Percentiles rank a stretch among this genome's conserved stretches.
Conservation (phyloP, 2,888 invertebrate genomes). For the Seira sanloemensis region DNA sequence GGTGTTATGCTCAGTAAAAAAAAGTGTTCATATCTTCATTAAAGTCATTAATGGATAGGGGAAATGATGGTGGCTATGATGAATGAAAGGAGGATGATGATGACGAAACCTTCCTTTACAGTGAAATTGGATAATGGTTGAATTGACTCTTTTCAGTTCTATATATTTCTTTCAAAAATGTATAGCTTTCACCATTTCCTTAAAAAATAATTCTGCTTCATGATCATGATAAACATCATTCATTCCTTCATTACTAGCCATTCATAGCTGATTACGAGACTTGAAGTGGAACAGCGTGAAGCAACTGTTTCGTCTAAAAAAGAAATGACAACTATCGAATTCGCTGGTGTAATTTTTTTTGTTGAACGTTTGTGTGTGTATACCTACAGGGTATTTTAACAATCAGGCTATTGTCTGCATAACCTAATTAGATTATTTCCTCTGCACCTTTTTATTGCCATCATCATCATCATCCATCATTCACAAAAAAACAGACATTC, state of each 20-base stretch:
- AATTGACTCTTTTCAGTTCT: constrained; percentile 46
- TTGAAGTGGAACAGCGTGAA: constrained; percentile 51
- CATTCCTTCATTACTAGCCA: constrained; percentile 21
- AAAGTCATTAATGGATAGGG: neutral
- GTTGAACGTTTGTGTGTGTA: neutral
- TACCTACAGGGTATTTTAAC: neutral
- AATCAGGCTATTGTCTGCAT: constrained; percentile 45
- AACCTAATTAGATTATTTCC: constrained; percentile 58
- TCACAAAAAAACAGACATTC: constrained; percentile 16
- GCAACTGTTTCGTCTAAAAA: neutral
- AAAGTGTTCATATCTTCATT: neutral
- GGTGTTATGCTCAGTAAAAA: neutral
- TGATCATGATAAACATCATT: constrained; percentile 16
- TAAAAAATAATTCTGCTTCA: constrained; percentile 12
- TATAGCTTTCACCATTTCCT: constrained; percentile 57
- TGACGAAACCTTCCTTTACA: constrained; percentile 50
- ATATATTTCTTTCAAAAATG: constrained; percentile 23
- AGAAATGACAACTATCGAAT: neutral
- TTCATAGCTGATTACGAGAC: constrained; percentile 24
- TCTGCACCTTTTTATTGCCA: constrained; percentile 34
- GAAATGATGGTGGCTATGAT: neutral
- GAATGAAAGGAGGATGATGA: constrained; percentile 21
- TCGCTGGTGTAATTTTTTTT: neutral
- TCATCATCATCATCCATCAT: constrained; percentile 18
- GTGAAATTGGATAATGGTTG: constrained; percentile 58